Percentiles rank a stretch among this genome's conserved stretches.
These are phyloP conservation scores for Pyrochroa serraticornis DNA, from an alignment of 2,888 invertebrate species.

Conservation along the genomic window DNA sequence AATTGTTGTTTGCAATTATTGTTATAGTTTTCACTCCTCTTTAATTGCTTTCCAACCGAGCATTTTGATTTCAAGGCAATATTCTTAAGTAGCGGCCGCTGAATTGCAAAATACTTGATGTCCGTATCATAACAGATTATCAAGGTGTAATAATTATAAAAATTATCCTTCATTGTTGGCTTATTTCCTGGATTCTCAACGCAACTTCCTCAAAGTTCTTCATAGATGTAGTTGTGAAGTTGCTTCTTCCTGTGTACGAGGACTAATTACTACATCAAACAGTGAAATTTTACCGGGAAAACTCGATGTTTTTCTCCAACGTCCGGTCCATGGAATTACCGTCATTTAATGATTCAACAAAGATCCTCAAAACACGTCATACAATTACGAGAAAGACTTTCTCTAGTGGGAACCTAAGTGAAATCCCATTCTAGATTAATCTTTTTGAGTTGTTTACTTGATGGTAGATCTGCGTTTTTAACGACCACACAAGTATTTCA, in stretches of 20 bases:
- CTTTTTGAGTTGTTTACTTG: too few species aligned
- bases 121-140: slow-evolving; percentile 27
- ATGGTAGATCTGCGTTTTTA: too few species aligned
- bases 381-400: too few species aligned
- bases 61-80: slow-evolving; percentile 11
- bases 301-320: slow-evolving; percentile 1
- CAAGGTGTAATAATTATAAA: slow-evolving; percentile 30
- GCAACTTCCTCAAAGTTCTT: slow-evolving; percentile 17
- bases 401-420: too few species aligned
- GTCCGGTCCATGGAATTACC: too few species aligned
- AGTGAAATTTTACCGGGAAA: slow-evolving; percentile 7
- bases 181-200: slow-evolving; percentile 35
- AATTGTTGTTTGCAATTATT: too few species aligned
- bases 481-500: too few species aligned
- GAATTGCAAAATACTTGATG: slow-evolving; percentile 16
- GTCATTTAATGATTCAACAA: too few species aligned
- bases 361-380: too few species aligned
- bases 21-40: too few species aligned
- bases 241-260: slow-evolving; percentile 14
- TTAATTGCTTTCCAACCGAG: slow-evolving; percentile 6
- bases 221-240: slow-evolving; percentile 6
- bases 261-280: neutral
- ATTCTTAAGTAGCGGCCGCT: too few species aligned
- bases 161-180: slow-evolving; percentile 34
- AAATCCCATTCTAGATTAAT: too few species aligned